Base-by-base conservation (phyloP, 1,140 invertebrate genomes). In the Neotoxoptera formosana region DNA sequence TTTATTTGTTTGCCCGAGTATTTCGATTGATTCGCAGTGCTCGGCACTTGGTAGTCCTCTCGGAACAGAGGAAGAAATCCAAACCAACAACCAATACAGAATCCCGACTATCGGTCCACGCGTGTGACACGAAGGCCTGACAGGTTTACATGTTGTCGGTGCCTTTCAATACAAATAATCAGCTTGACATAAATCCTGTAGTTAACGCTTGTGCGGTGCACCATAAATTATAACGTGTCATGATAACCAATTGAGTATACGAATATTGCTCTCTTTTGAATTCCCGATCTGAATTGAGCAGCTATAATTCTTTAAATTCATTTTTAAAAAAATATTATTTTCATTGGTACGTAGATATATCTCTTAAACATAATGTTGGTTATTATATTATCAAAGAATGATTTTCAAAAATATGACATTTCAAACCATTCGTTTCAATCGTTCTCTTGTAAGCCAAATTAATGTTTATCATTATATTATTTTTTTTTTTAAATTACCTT, bases 1-100 rank as follows among this genome's bases (percentile, higher is more conserved):
- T 90, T 60, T 45, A 67, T 90, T 90, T 90, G 36, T 90, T 90
- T 56, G 36, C 34, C 60, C 21, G 41, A 60, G 36, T 47, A 90
- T 53, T 90, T 90, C 53, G 53, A 90, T 90, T 90, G 53, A 90
- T 90, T 90, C 23, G 20, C 34, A 53, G 20, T 53, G 21, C 17
- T 51, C n/a, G 51, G 88, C 21, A 41, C 25, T 60, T 34, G 1
- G 53, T 67, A 30, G 89, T 90, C 36, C 36, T 60, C 8, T n/a
- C 45, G 9, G 34, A 89, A 89, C 7, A 21, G 48, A 53, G 45
- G 21, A 53, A 48, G 34, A 51, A 51, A 88, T 48, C 30, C n/a
- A 88, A 88, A 9, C 20, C 20, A 25, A 89, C 51, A 36, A 34
- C 21, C n/a, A 89, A 89, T 53, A 89, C 48, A 34, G n/a, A 53